Base-by-base conservation (phyloP, 2,113 vertebrate genomes). In the Scortum barcoo region DNA sequence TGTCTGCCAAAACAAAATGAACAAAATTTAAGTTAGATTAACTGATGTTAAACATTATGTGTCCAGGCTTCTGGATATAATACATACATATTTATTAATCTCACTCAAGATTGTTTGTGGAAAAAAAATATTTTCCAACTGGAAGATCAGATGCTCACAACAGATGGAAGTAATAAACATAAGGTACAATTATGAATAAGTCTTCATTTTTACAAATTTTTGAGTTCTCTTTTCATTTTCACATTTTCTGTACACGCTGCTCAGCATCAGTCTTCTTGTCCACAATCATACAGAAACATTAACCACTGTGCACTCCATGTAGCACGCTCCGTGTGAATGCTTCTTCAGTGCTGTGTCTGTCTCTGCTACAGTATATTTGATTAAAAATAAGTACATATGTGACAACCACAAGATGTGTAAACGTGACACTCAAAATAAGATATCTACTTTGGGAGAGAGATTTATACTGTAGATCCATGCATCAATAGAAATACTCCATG, bases 401-500 rank as follows among this genome's bases (percentile, higher is more conserved):
- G 46, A 81, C 67, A 62, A 70, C 56, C 61, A 72, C 53, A 73
- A 50, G 11, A 80, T 80, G n/a, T 74, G 68, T 76, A 33, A 75
- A 70, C 48, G 44, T 30, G 51, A 78, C 61, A 76, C 28, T 53
- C 19, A 44, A 71, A 28, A 57, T 54, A 50, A 48, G 44, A 22
- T 2, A 65, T 14, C 22, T 66, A 36, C 61, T 86, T 46, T 19
- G 28, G 56, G 46, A 60, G 2, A 73, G n/a, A 81, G 17, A 71
- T 79, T 70, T 60, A 78, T 57, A n/a, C n/a, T n/a, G n/a, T n/a
- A 90, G 73, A 85, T 84, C 38, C 72, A 85, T 90, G 80, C 73
- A 83, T 82, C n/a, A 62, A 20, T 79, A 76, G 19, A 86, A 81
- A 84, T 65, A 46, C 44, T 71, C 16, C 51, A 50, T 66, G 13